A percentile compares a stretch with the other conserved stretches of the same genome.
Conservation (phyloP, 2,888 invertebrate genomes). For the Listrodromus nycthemerus region DNA sequence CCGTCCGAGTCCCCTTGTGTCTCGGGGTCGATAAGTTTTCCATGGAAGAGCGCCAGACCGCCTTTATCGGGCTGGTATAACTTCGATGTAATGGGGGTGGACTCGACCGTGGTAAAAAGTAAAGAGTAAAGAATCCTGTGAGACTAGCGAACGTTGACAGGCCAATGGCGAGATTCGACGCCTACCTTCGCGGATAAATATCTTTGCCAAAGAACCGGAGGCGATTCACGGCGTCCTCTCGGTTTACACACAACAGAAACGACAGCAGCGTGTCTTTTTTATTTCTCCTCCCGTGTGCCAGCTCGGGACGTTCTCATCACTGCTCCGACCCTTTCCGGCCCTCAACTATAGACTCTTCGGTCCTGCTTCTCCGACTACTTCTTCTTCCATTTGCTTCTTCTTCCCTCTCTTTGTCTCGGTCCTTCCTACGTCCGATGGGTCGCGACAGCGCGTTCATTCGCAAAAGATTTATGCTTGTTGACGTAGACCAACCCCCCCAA, state of each 20-base stretch:
- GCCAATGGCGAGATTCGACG: slow-evolving; percentile 38
- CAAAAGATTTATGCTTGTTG: slow-evolving; percentile 55
- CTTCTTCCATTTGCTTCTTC: slow-evolving; percentile 4
- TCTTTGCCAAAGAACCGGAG: slow-evolving; percentile 32
- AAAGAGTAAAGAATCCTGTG: slow-evolving; percentile 23
- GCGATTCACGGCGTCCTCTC: slow-evolving; percentile 21
- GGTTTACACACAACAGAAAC: slow-evolving; percentile 12
- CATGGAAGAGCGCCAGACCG: slow-evolving; percentile 2
- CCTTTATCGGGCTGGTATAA: slow-evolving; percentile 13
- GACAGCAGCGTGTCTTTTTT: slow-evolving; percentile 15
- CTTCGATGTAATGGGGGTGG: slow-evolving; percentile 17
- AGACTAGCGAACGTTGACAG: slow-evolving; percentile 48
- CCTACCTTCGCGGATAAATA: slow-evolving; percentile 57
- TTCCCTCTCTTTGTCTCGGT: slow-evolving; percentile 1
- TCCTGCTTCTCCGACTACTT: not conserved
- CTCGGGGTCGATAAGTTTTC: not conserved
- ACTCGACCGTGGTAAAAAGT: not conserved
- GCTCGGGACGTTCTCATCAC: slow-evolving; percentile 11
- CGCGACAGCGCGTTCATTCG: slow-evolving; percentile 58
- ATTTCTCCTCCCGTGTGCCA: slow-evolving; percentile 25
- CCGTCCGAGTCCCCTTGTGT: not conserved
- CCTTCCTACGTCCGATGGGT: slow-evolving; percentile 45
- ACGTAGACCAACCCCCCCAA: slow-evolving; percentile 7
- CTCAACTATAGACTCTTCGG: not conserved
- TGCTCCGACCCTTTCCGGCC: not conserved